A percentile compares a stretch with the other conserved stretches of the same genome.
These are phyloP conservation scores for Chloroceryle amazona DNA, from an alignment of 2,797 vertebrate species.

Conservation along the genomic window DNA sequence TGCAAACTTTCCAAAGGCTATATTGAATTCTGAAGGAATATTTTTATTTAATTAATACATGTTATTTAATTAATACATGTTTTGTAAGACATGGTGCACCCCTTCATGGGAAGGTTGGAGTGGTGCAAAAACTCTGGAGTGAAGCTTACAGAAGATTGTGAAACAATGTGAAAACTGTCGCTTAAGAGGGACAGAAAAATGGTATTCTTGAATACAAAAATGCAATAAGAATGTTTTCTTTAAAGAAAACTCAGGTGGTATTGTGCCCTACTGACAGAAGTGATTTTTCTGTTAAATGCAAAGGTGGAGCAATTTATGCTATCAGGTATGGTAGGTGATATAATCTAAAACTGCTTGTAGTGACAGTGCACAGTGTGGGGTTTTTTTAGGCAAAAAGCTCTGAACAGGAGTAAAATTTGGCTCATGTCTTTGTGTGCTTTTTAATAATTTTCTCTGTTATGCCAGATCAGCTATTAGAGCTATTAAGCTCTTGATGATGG, in stretches of 20 bases:
- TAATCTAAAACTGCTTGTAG: neutral
- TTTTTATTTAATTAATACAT: neutral
- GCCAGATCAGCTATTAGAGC: neutral
- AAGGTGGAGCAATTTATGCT: neutral
- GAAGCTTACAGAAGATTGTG: neutral
- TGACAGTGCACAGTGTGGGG: neutral
- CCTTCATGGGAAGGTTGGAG: neutral
- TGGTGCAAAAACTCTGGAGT: fast-evolving
- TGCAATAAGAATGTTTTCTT: neutral
- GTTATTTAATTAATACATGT: neutral
- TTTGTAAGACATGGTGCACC: neutral
- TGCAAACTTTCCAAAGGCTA: neutral
- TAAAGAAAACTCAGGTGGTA: neutral
- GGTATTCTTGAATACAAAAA: neutral
- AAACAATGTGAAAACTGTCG: neutral
- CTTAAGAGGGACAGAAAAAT: neutral
- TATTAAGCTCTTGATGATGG: neutral
- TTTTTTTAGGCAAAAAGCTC: fast-evolving
- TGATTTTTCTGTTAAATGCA: neutral
- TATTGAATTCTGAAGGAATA: neutral
- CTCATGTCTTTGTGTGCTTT: neutral
- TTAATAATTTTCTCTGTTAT: neutral
- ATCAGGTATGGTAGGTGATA: neutral
- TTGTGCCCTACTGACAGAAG: neutral
- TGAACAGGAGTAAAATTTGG: neutral